phyloP scores from a whole-genome alignment of 2,797 vertebrate species.

The Loris lydekkerianus region DNA sequence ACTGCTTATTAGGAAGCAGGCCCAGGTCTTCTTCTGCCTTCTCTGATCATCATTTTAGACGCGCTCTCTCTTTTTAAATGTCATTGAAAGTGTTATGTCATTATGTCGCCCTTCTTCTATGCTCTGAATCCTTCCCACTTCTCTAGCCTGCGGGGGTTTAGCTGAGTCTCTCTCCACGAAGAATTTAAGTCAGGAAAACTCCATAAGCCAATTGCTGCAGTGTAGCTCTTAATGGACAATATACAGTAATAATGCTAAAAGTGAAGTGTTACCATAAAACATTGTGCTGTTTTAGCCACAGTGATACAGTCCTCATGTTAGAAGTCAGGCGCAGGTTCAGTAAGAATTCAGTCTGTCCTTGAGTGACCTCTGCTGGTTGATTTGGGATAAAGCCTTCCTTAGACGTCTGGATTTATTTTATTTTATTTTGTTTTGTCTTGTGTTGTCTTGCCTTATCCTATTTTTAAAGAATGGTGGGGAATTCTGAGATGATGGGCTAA shows the following conservation, averaged over 20 bases:
- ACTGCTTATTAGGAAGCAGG: not conserved
- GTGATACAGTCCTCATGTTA: not conserved
- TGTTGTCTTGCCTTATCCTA: too few species aligned
- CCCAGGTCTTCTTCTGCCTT: not conserved
- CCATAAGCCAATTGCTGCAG: not conserved
- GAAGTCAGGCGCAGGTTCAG: not conserved
- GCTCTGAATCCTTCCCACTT: not conserved
- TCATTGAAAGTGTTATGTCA: not conserved
- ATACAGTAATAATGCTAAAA: not conserved
- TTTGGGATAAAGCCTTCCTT: not conserved
- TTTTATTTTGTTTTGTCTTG: too few species aligned
- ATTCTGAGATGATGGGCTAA: not conserved
- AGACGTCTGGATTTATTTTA: not conserved
- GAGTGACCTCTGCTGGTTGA: slow-evolving; percentile 81
- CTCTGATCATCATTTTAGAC: not conserved
- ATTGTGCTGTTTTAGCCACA: not conserved
- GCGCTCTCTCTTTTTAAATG: not conserved
- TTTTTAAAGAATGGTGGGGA: not conserved
- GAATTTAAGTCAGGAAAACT: not conserved
- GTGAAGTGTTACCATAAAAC: not conserved
- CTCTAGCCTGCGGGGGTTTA: not conserved
- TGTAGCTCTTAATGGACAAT: not conserved
- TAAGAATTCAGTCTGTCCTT: slow-evolving; percentile 71
- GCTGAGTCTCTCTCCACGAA: not conserved
- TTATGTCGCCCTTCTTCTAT: not conserved